A percentile compares a stretch with the other conserved stretches of the same genome.
Conservation (phyloP, 2,888 invertebrate genomes). For the Harmothoe impar region DNA sequence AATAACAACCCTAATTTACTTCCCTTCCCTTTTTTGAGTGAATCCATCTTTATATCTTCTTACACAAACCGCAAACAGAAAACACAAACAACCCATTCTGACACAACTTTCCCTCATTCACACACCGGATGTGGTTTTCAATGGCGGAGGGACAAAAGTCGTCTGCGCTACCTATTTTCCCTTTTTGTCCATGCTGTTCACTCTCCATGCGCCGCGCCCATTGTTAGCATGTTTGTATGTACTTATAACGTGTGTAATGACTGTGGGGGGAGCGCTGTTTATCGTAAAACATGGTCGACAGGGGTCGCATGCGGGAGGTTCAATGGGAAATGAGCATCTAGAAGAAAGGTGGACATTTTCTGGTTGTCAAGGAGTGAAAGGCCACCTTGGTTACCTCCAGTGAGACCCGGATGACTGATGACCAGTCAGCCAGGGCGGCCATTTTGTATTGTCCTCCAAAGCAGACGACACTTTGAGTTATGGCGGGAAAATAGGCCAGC, state of each 20-base stretch:
- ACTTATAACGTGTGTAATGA: constrained; percentile 36
- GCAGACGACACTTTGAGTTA: neutral
- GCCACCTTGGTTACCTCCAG: neutral
- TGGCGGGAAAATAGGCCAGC: neutral
- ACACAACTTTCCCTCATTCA: neutral
- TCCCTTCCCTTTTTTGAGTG: neutral
- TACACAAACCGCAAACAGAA: neutral
- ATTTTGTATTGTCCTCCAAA: neutral
- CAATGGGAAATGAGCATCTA: constrained; percentile 17
- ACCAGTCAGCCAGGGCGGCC: neutral
- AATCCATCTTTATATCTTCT: no score
- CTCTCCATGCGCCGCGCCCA: neutral
- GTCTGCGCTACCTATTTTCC: neutral
- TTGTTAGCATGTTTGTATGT: constrained; percentile 31
- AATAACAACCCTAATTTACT: neutral
- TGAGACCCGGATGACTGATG: neutral
- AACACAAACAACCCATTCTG: neutral
- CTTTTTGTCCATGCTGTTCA: neutral
- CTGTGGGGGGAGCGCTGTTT: neutral
- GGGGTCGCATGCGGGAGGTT: constrained; percentile 1
- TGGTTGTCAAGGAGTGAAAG: neutral
- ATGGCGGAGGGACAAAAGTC: neutral
- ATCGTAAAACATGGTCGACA: neutral
- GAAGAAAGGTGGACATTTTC: constrained; percentile 28
- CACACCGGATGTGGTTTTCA: constrained; percentile 15